A percentile compares a stretch with the other conserved stretches of the same genome.
These are phyloP conservation scores for Capitella teleta DNA, from an alignment of 1,140 invertebrate species.

Conservation along the genomic window DNA sequence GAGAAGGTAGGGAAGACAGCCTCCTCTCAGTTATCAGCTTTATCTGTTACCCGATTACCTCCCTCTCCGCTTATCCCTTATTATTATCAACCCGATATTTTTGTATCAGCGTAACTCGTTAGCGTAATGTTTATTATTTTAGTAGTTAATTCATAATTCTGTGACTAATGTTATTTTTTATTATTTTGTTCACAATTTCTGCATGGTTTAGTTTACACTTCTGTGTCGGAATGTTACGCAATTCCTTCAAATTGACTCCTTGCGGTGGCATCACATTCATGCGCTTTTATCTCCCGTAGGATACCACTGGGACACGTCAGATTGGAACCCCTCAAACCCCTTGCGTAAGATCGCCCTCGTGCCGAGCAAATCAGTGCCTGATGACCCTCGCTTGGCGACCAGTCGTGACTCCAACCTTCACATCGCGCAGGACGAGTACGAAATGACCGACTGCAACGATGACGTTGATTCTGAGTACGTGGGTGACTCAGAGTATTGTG, in stretches of 20 bases:
- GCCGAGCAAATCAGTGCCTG: slow-evolving; percentile 72
- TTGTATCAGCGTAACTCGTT: too few relatives aligned
- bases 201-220: not conserved
- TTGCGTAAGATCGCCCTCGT: slow-evolving; percentile 85
- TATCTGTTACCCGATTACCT: too few relatives aligned
- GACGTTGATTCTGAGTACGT: slow-evolving; percentile 58
- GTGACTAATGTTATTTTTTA: not conserved
- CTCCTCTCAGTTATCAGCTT: too few relatives aligned
- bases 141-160: not conserved
- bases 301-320: slow-evolving; percentile 93
- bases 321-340: slow-evolving; percentile 65
- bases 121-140: slow-evolving; percentile 2
- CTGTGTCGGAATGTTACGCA: not conserved
- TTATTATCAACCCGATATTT: too few relatives aligned
- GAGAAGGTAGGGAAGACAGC: too few relatives aligned
- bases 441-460: slow-evolving; percentile 24
- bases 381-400: slow-evolving; percentile 52
- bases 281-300: slow-evolving; percentile 41
- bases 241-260: not conserved
- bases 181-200: not conserved
- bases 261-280: not conserved
- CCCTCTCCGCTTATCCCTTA: too few relatives aligned
- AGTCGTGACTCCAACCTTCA: slow-evolving; percentile 72
- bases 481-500: slow-evolving; percentile 50
- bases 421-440: slow-evolving; percentile 30